These are phyloP conservation scores for Borostomias antarcticus DNA, from an alignment of 2,797 vertebrate genomes.

Conservation along the genomic window DNA sequence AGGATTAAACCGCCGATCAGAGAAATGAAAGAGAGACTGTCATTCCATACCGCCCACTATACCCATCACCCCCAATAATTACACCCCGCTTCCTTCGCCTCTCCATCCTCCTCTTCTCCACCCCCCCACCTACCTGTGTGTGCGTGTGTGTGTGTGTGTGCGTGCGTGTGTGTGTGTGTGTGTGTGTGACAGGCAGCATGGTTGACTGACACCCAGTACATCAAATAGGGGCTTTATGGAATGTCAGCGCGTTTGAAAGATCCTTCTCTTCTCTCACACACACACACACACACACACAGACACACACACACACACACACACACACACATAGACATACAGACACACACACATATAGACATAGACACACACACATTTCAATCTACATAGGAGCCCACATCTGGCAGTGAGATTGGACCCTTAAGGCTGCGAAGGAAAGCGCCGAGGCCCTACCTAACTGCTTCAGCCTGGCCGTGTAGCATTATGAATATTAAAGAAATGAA, in stretches of 20 bases:
- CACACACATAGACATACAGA: neutral
- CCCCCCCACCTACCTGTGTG: slow-evolving; percentile 21
- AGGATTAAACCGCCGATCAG: slow-evolving; percentile 77
- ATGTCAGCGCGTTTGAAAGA: slow-evolving; percentile 65
- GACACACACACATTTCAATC: slow-evolving; percentile 4
- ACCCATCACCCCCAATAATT: slow-evolving; percentile 76
- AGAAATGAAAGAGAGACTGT: slow-evolving; percentile 77
- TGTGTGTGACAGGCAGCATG: slow-evolving; percentile 31
- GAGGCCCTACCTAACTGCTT: slow-evolving; percentile 3
- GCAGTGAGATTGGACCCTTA: neutral
- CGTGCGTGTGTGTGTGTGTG: slow-evolving; percentile 7
- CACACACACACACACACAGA: neutral
- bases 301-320: neutral
- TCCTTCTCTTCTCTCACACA: slow-evolving; percentile 42
- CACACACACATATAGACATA: neutral
- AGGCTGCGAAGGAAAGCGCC: neutral
- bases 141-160: neutral
- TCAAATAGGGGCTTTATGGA: slow-evolving; percentile 66
- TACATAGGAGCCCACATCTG: slow-evolving; percentile 4
- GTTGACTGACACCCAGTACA: slow-evolving; percentile 65
- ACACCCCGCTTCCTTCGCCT: slow-evolving; percentile 64
- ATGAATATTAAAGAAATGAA: slow-evolving; percentile 2
- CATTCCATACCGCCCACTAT: slow-evolving; percentile 66
- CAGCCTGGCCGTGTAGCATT: slow-evolving; percentile 1
- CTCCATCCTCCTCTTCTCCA: slow-evolving; percentile 51